Conservation (phyloP, 2,113 vertebrate species). For the Myxocyprinus asiaticus region DNA sequence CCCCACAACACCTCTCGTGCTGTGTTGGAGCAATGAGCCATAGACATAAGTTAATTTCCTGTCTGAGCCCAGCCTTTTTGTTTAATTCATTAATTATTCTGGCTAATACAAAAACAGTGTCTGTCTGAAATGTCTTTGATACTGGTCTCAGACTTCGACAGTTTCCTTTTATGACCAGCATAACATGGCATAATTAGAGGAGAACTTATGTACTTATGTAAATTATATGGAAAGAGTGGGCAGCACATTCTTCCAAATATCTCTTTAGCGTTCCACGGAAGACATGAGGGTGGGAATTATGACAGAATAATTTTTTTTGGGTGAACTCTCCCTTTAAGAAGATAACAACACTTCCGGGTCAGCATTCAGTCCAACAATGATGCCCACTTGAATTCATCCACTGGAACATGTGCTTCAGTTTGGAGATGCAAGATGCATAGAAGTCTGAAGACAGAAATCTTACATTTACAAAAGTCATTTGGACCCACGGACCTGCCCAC, state of each 20-base stretch:
- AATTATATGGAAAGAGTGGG: too few relatives aligned
- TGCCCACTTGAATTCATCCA: not conserved
- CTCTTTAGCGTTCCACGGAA: too few relatives aligned
- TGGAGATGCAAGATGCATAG: not conserved
- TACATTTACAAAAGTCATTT: not conserved
- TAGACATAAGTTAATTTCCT: not conserved
- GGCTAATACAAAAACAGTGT: too few relatives aligned
- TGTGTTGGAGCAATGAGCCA: not conserved
- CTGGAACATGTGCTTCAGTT: not conserved
- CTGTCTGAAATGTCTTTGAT: too few relatives aligned
- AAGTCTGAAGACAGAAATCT: constrained; percentile 2
- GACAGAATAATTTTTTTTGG: too few relatives aligned
- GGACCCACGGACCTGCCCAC: constrained; percentile 4
- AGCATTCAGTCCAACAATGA: not conserved
- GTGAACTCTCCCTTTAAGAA: not conserved
- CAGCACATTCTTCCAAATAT: too few relatives aligned
- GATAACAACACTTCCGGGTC: not conserved
- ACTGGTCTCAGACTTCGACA: too few relatives aligned
- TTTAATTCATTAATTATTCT: too few relatives aligned
- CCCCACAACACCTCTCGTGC: not conserved
- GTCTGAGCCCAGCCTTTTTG: not conserved
- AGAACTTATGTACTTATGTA: too few relatives aligned
- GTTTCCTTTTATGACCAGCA: too few relatives aligned
- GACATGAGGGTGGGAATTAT: too few relatives aligned
- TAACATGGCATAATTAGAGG: too few relatives aligned